These are phyloP conservation scores for Pelodytes ibericus DNA, from an alignment of 2,797 vertebrate species.

Conservation along the genomic window DNA sequence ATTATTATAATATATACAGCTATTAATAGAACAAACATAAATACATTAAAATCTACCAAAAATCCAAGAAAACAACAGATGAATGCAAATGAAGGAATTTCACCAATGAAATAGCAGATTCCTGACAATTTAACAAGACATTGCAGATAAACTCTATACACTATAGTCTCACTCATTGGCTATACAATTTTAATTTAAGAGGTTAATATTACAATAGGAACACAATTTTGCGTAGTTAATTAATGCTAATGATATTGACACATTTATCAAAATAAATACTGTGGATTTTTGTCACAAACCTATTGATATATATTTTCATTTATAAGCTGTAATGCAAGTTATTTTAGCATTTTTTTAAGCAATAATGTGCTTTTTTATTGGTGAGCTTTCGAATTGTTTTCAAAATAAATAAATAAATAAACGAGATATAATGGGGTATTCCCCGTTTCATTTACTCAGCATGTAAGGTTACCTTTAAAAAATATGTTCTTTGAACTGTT, in stretches of 20 bases:
- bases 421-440: not conserved
- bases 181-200: not conserved
- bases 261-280: slow-evolving; percentile 22
- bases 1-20: no score
- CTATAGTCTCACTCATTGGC: not conserved
- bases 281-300: not conserved
- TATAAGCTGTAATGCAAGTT: no score
- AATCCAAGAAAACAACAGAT: not conserved
- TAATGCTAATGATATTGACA: not conserved
- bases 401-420: no score
- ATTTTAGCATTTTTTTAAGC: no score
- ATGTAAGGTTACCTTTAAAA: slow-evolving; percentile 14
- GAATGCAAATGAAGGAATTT: not conserved
- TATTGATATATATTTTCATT: not conserved
- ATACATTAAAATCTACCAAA: not conserved
- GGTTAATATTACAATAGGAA: not conserved
- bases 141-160: not conserved
- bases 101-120: not conserved
- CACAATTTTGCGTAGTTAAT: not conserved
- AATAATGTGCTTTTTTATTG: no score
- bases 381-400: no score
- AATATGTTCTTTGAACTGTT: not conserved
- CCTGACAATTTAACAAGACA: not conserved
- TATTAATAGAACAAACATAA: no score
- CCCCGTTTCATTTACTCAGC: no score